phyloP scores from a whole-genome alignment of 2,797 vertebrate genomes.

The Menidia menidia region DNA sequence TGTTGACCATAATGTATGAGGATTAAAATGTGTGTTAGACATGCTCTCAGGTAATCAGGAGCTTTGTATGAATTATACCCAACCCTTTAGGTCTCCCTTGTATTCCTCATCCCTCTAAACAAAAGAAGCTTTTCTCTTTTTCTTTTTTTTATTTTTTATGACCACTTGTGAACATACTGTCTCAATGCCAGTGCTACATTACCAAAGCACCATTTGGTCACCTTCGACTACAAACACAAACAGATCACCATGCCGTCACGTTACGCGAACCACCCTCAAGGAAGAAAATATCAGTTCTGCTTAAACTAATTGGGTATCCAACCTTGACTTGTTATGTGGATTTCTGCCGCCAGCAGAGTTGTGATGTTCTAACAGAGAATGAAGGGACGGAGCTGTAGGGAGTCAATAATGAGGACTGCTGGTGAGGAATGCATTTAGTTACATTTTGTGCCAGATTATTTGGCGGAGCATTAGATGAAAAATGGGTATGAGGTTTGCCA shows the following conservation, averaged over 20 bases:
- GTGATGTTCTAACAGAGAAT: slow-evolving; percentile 38
- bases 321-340: slow-evolving; percentile 41
- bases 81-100: slow-evolving; percentile 9
- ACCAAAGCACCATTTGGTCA: slow-evolving; percentile 41
- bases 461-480: slow-evolving; percentile 24
- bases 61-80: slow-evolving; percentile 17
- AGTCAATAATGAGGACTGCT: slow-evolving; percentile 36
- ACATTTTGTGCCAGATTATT: slow-evolving; percentile 28
- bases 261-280: slow-evolving; percentile 33
- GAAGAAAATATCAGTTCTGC: slow-evolving; percentile 30
- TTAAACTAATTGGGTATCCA: slow-evolving; percentile 53
- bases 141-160: background rate
- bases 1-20: slow-evolving; percentile 48
- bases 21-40: slow-evolving; percentile 68
- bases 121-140: background rate
- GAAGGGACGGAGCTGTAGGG: slow-evolving; percentile 17
- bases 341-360: slow-evolving; percentile 34
- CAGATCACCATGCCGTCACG: slow-evolving; percentile 17
- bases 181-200: slow-evolving; percentile 5
- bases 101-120: background rate
- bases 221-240: slow-evolving; percentile 21
- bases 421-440: slow-evolving; percentile 28
- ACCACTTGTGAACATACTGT: slow-evolving; percentile 4
- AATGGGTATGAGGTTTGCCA: background rate
- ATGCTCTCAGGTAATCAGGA: slow-evolving; percentile 64